Evolutionary conservation across 1,140 invertebrate species (phyloP).

Genomic region (Rhysida immarginata): DNA sequence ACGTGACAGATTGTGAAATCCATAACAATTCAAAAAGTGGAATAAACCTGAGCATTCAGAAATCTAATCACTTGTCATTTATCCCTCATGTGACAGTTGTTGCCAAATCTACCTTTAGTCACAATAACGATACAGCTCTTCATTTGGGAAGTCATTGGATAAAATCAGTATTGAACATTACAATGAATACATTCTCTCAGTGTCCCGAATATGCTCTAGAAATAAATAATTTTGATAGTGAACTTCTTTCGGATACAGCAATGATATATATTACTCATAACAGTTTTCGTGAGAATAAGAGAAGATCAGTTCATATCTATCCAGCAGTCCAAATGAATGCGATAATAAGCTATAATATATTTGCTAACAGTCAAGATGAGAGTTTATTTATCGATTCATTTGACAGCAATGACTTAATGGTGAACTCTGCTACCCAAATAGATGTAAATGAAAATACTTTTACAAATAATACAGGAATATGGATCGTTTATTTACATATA

Average conservation of each 20-base stretch:
- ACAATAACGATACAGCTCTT: conserved; percentile 70
- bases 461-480: no score
- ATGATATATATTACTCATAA: conserved; percentile 75
- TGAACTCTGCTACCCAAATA: no score
- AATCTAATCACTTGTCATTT: conserved; percentile 60
- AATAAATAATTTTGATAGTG: no score
- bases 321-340: conserved; percentile 70
- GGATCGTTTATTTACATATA: no score
- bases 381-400: no score
- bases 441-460: no score
- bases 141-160: conserved; percentile 45
- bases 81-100: conserved; percentile 69
- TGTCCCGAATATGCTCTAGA: no score
- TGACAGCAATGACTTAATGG: no score
- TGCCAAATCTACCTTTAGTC: conserved; percentile 68
- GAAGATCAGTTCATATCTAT: conserved; percentile 31
- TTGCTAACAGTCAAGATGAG: no score
- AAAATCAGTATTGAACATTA: conserved; percentile 53
- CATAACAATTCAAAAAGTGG: conserved; percentile 57
- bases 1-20: conserved; percentile 66
- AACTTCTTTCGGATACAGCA: no score
- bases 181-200: conserved; percentile 42
- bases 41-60: conserved; percentile 72
- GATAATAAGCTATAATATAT: conserved; percentile 72
- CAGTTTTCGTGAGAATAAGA: conserved; percentile 34